Evolutionary conservation across 1,140 invertebrate species (phyloP), one percentile per base, ranked within the genome.

Genomic region (Helicoverpa armigera): DNA sequence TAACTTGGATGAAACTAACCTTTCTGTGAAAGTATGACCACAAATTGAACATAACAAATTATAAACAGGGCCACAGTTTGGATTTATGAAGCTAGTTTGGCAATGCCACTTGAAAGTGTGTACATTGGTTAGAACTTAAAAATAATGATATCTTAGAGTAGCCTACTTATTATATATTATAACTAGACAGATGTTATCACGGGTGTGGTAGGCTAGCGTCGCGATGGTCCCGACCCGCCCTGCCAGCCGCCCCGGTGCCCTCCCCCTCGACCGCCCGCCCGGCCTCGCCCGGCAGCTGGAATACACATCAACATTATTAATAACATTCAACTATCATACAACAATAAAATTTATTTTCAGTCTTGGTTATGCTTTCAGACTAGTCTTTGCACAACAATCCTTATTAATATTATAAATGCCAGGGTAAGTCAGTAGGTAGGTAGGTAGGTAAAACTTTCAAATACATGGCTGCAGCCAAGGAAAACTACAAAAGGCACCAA

Each of bases 221-320:
- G 84, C 0, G 89, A 94, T 12, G 90, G 94, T 56, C 89, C 94
- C 0, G 94, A 92, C 54, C 94, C 94, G 9, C 95, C 95, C 80
- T 95, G 94, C 95, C 95, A 95, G 58, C 93, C 94, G 1, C 95
- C 95, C 10, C 95, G 88, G 69, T 94, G 93, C 18, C 94, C 95
- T 10, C 92, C 94, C 4, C 93, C 93, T 58, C 94, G 83, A 0
- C 92, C 92, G 0, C 94, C 91, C 7, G 90, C 91, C 77, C 95
- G 81, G 0, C 95, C 95, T 53, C 94, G 87, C 80, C 95, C 95
- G 29, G 95, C 94, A 78, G 92, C 95, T 95, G 90, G 50, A 94
- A 94, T 79, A 53, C 18, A 65, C 3, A 82, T 3, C 14, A n/a
- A 72, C 9, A 23, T 70, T 51, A 18, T 58, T 29, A 67, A 82